Conservation (phyloP, 2,888 invertebrate species). For the Anthrax anthrax region DNA sequence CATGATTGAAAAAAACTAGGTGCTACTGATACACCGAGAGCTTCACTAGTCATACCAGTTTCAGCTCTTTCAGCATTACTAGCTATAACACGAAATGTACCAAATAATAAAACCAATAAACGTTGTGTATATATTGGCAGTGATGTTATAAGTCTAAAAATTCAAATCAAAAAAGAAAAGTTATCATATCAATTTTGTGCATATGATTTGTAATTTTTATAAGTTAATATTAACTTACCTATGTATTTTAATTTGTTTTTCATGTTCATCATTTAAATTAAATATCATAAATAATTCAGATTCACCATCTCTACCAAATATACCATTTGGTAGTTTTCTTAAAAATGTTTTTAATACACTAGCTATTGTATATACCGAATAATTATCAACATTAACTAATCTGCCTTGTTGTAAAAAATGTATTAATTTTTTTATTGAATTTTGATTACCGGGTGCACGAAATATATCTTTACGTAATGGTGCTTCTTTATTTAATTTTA, state of each 20-base stretch:
- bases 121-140: constrained; percentile 84
- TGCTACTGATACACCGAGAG: constrained; percentile 87
- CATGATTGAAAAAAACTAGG: constrained; percentile 94
- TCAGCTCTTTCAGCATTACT: constrained; percentile 79
- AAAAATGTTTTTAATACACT: constrained; percentile 97
- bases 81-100: constrained; percentile 90
- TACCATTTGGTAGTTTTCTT: constrained; percentile 89
- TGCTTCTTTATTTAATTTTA: constrained; percentile 90
- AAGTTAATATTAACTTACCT: constrained; percentile 43
- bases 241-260: constrained; percentile 84
- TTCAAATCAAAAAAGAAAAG: too few relatives aligned
- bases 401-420: constrained; percentile 82
- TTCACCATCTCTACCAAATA: constrained; percentile 87
- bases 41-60: constrained; percentile 91
- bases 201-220: too few relatives aligned
- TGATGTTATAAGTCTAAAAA: constrained; percentile 66
- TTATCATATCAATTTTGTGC: too few relatives aligned
- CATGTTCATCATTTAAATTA: constrained; percentile 62
- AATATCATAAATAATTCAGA: constrained; percentile 79
- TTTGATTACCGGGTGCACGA: constrained; percentile 88
- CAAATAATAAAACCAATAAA: constrained; percentile 85
- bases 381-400: constrained; percentile 84
- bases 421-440: constrained; percentile 83
- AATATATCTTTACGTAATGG: constrained; percentile 88
- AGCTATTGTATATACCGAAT: constrained; percentile 94